Percentiles rank a stretch among this genome's conserved stretches.
Evolutionary conservation across 2,888 invertebrate species (phyloP).

Genomic region (Lochmaea crataegi): DNA sequence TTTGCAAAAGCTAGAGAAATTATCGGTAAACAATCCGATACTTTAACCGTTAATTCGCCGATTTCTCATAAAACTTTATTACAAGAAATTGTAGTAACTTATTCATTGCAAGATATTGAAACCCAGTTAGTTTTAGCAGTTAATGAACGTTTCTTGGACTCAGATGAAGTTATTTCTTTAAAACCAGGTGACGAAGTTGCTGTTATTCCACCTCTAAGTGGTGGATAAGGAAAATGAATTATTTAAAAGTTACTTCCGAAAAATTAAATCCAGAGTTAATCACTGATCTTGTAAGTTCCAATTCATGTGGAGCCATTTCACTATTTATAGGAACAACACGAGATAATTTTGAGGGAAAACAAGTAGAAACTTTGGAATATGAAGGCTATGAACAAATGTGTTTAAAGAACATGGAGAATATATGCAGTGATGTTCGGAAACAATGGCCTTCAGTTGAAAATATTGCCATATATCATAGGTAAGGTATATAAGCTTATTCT

Average conservation of each 20-base stretch:
- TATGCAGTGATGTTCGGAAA: slow-evolving; percentile 78
- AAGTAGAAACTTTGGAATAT: slow-evolving; percentile 89
- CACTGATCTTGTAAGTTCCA: slow-evolving; percentile 73
- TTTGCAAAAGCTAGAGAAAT: slow-evolving; percentile 93
- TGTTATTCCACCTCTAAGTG: slow-evolving; percentile 94
- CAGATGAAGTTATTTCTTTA: slow-evolving; percentile 67
- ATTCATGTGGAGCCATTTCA: slow-evolving; percentile 88
- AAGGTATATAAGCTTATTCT: slow-evolving; percentile 41
- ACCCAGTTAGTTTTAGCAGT: slow-evolving; percentile 81
- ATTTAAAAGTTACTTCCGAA: slow-evolving; percentile 74
- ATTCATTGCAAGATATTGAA: slow-evolving; percentile 75
- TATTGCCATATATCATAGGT: slow-evolving; percentile 90
- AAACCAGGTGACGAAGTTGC: slow-evolving; percentile 84
- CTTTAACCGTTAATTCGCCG: slow-evolving; percentile 67
- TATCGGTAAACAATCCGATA: slow-evolving; percentile 72
- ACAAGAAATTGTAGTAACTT: slow-evolving; percentile 71
- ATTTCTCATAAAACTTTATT: slow-evolving; percentile 71
- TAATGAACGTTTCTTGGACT: slow-evolving; percentile 82
- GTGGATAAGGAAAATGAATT: slow-evolving; percentile 80
- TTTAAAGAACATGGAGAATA: slow-evolving; percentile 80
- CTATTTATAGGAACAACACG: slow-evolving; percentile 91
- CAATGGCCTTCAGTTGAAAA: slow-evolving; percentile 81
- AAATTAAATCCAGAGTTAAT: slow-evolving; percentile 77
- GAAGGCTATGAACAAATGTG: slow-evolving; percentile 96
- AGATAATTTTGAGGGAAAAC: slow-evolving; percentile 84